These are phyloP conservation scores for Quadroppia sp. DNA, from an alignment of 2,888 invertebrate species.

Conservation along the genomic window DNA sequence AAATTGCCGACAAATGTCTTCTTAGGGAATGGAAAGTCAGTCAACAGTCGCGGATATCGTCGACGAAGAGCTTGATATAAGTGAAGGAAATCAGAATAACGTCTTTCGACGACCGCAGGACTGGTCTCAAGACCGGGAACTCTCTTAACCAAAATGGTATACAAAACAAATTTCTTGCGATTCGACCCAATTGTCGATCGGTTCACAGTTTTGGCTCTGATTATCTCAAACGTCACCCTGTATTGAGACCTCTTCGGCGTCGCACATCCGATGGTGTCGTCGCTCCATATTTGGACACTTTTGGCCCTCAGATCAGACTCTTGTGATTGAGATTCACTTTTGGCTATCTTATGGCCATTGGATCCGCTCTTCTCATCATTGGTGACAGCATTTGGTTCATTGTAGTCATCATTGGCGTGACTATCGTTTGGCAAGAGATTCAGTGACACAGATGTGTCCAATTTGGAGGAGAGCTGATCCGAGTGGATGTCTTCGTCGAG, in stretches of 20 bases:
- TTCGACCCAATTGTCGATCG: slow-evolving; percentile 32
- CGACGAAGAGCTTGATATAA: slow-evolving; percentile 51
- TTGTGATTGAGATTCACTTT: slow-evolving; percentile 29
- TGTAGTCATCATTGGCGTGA: neutral
- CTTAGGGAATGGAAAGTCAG: slow-evolving; percentile 53
- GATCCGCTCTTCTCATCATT: neutral
- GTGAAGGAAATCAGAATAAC: slow-evolving; percentile 54
- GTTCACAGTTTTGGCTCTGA: slow-evolving; percentile 46
- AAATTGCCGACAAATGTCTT: slow-evolving; percentile 54
- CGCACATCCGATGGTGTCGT: slow-evolving; percentile 38
- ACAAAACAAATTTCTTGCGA: slow-evolving; percentile 46
- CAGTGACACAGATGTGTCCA: slow-evolving; percentile 1
- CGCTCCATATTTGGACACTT: slow-evolving; percentile 39
- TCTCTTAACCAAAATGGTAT: slow-evolving; percentile 47
- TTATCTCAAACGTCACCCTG: slow-evolving; percentile 48
- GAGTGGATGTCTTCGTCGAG: slow-evolving; percentile 3
- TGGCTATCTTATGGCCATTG: neutral
- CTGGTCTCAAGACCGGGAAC: slow-evolving; percentile 49
- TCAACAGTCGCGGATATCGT: slow-evolving; percentile 50
- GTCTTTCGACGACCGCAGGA: slow-evolving; percentile 51
- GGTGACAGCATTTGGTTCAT: neutral
- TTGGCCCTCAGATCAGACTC: neutral
- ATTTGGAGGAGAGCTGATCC: slow-evolving; percentile 25
- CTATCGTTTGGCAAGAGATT: too few species aligned
- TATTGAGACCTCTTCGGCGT: slow-evolving; percentile 40